These are phyloP conservation scores for Drosophila neutralis DNA, from an alignment of 2,888 invertebrate species.

Conservation along the genomic window DNA sequence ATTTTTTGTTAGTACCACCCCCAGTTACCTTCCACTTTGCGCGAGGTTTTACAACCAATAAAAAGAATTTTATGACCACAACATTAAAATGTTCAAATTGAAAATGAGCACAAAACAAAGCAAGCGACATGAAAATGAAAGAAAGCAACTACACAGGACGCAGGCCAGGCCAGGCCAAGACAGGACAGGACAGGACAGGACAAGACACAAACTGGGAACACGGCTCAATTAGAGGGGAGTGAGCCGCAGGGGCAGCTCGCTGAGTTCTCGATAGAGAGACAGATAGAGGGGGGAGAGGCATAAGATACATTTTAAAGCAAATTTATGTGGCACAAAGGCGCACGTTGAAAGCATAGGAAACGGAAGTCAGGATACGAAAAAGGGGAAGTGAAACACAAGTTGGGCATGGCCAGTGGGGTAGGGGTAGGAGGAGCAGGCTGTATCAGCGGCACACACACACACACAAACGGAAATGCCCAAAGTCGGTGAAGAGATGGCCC, in stretches of 20 bases:
- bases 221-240: neutral
- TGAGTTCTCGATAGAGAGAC: neutral
- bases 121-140: conserved; percentile 41
- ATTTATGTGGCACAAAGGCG: conserved; percentile 76
- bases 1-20: conserved; percentile 43
- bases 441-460: neutral
- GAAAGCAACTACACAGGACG: conserved; percentile 49
- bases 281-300: neutral
- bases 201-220: neutral
- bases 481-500: conserved; percentile 50
- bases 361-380: conserved; percentile 60
- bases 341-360: conserved; percentile 72
- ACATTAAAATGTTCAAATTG: conserved; percentile 78
- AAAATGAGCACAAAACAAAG: conserved; percentile 75
- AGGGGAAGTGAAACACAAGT: conserved; percentile 32
- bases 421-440: neutral
- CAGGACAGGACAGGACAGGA: conserved; percentile 14
- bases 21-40: neutral
- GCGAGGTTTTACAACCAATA: conserved; percentile 75
- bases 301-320: conserved; percentile 75
- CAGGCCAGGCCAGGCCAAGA: conserved; percentile 18
- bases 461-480: conserved; percentile 38
- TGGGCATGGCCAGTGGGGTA: neutral
- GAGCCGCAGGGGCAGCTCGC: conserved; percentile 9
- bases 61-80: conserved; percentile 80